Evolutionary conservation across 2,797 vertebrate species (phyloP), one percentile per base, ranked within the genome.

Genomic region (Phyllotis vaccarum): DNA sequence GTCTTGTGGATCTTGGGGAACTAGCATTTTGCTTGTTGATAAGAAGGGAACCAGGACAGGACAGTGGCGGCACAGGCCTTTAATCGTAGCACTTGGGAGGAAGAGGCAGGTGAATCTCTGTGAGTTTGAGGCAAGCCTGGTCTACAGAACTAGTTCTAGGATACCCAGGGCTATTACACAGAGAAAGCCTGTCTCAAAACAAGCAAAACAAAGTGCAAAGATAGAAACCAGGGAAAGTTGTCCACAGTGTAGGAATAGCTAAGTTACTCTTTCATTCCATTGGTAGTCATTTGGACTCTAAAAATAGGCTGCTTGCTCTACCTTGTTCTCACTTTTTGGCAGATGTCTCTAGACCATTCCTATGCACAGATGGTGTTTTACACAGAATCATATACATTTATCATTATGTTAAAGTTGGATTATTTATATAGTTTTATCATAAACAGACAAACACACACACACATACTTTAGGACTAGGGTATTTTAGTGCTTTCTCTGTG

Each of bases 401-500:
- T 75, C 54, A 60, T 81, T 79, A 62, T 66, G 72, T 80, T 91
- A 94, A 94, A n/a, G 86, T 46, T 90, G n/a, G 31, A 22, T 22
- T 81, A 52, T 90, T 92, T 56, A 52, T 46, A 74, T n/a, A 90
- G 46, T 43, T 83, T 66, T 49, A 40, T 34, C 43, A 56, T 66
- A 75, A 60, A 82, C n/a, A n/a, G 46, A 66, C 21, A 70, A 13
- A 68, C 1, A n/a, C 10, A 40, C 2, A 34, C 62, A 19, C 14
- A 22, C 68, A 58, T 8, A 43, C 17, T 6, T 58, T 29, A 85
- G 82, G 74, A 3, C 16, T 13, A 27, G 17, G 60, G 19, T 56
- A 31, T n/a, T 56, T 66, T 56, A 40, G 10, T 52, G 3, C 22
- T 5, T 12, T 29, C 3, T 7, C 8, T n/a, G 24, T 11, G 29